Evolutionary conservation across 2,113 vertebrate genomes (phyloP), one percentile per base, ranked within the genome.

Genomic region (Seriola rivoliana): DNA sequence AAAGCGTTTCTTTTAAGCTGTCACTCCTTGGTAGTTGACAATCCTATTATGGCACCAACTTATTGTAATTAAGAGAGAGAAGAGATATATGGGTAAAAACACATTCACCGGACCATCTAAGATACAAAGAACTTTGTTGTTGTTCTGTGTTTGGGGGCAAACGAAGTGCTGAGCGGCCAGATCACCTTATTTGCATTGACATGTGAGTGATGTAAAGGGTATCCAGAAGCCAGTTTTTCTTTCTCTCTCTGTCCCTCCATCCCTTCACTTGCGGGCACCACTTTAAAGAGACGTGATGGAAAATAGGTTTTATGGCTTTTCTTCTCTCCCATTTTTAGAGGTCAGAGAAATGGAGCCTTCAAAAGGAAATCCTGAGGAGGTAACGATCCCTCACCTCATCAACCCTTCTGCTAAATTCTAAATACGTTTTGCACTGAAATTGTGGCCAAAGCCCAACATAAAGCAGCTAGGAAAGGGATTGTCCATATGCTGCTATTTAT

Each of bases 1-100:
- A 95, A 95, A 94, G 93, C 93, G 68, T 93, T 95, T 90, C 92
- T 94, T 95, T 95, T 94, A 94, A 96, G 94, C 93, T 94, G 94
- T 93, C 93, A 92, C 88, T 95, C 91, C 86, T 94, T 92, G 92
- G 93, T 91, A 67, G 89, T 89, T 93, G 91, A 95, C 93, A 96
- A 96, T 96, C 95, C 95, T 93, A 94, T 96, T 96, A 95, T 92
- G 88, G 87, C 89, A 94, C 88, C 89, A 93, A 94, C 90, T 91
- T 92, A 94, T 94, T 94, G 91, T 95, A 95, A 96, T 95, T 95
- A 96, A 95, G 89, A 89, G 66, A 94, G 89, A 90, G 91, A 92
- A 52, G 92, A 95, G 88, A 93, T 91, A 92, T 92, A 92, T 84
- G 88, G 84, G 81, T 79, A 84, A 85, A 75, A 90, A 91, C 85